These are phyloP conservation scores for Oxyteleia sp. DNA, from an alignment of 2,888 invertebrate species.

Conservation along the genomic window DNA sequence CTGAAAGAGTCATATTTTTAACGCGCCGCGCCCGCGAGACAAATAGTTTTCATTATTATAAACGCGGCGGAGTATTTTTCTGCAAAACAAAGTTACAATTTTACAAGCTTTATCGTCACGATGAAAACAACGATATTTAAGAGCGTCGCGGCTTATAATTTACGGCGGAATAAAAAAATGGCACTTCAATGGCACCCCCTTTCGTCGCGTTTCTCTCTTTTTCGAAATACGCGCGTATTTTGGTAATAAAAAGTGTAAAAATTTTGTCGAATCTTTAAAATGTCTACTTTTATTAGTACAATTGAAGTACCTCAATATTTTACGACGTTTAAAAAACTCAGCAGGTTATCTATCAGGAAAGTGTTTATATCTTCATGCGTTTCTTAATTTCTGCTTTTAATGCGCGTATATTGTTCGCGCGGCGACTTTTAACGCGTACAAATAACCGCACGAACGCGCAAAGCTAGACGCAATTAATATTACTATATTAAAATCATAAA, in stretches of 20 bases:
- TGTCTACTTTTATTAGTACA: constrained; percentile 45
- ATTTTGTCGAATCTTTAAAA: constrained; percentile 30
- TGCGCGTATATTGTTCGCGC: no score
- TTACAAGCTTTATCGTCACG: constrained; percentile 14
- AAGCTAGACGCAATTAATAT: no score
- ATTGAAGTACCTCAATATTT: constrained; percentile 44
- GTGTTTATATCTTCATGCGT: constrained; percentile 15
- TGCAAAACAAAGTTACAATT: constrained; percentile 25
- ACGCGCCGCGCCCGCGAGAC: background rate
- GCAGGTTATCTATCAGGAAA: constrained; percentile 22
- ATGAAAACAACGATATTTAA: constrained; percentile 18
- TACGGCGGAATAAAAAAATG: constrained; percentile 24
- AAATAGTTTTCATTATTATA: no score
- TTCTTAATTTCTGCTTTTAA: background rate
- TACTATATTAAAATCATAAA: no score
- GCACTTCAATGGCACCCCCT: constrained; percentile 15
- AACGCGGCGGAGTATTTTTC: background rate
- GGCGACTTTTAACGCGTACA: no score
- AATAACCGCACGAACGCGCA: no score
- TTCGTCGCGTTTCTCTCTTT: no score
- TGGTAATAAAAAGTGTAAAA: constrained; percentile 25
- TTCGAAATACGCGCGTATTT: constrained; percentile 4
- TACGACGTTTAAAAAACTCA: constrained; percentile 17
- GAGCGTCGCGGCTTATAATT: constrained; percentile 14
- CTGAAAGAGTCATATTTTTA: background rate